A percentile compares a stretch with the other conserved stretches of the same genome.
These are phyloP conservation scores for Parnassius mnemosyne DNA, from an alignment of 2,888 invertebrate species.

Conservation along the genomic window DNA sequence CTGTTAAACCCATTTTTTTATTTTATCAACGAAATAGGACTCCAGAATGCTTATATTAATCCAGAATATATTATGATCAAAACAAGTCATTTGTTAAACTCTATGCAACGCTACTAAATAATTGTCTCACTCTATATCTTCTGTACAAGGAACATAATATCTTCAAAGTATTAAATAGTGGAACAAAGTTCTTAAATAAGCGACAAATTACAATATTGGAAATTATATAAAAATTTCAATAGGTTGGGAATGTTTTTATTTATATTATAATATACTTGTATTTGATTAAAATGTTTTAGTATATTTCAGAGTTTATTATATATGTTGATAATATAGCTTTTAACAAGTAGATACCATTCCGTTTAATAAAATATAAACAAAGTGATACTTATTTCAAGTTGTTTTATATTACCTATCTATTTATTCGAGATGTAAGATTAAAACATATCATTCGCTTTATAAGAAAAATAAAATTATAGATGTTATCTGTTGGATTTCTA, in stretches of 20 bases:
- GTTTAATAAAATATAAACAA: conserved; percentile 3
- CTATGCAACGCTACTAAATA: neutral
- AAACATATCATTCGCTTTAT: conserved; percentile 80
- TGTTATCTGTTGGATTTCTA: conserved; percentile 46
- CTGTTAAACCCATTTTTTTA: too few species aligned
- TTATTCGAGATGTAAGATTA: conserved; percentile 62
- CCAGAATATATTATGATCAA: too few species aligned
- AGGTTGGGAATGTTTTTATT: neutral
- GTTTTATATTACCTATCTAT: conserved; percentile 27
- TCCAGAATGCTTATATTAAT: too few species aligned
- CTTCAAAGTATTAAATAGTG: neutral
- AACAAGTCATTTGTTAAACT: too few species aligned
- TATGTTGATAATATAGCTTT: conserved; percentile 13
- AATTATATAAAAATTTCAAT: neutral
- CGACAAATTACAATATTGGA: conserved; percentile 7
- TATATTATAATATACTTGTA: neutral
- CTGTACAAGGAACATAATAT: conserved; percentile 8
- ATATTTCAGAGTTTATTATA: conserved; percentile 19
- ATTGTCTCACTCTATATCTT: neutral
- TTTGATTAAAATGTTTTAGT: conserved; percentile 1
- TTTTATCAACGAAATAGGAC: too few species aligned
- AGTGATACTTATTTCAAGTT: conserved; percentile 20
- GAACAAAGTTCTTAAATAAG: conserved; percentile 14
- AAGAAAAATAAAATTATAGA: conserved; percentile 52
- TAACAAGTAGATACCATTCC: conserved; percentile 22